Evolutionary conservation across 2,888 invertebrate species (phyloP).

Genomic region (Dilophus febrilis): DNA sequence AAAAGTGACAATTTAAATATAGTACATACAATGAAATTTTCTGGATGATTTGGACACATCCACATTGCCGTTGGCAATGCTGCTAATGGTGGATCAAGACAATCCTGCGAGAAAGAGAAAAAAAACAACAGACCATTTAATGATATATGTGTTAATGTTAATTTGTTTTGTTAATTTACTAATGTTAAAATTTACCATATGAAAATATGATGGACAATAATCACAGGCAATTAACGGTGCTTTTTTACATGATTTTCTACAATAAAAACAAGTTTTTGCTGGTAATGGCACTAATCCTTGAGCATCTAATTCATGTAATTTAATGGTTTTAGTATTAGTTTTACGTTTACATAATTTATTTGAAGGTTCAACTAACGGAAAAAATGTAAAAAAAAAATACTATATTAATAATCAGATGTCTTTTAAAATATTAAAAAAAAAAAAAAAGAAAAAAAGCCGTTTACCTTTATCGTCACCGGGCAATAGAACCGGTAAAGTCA

Average conservation of each 20-base stretch:
- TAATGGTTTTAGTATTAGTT: slow-evolving; percentile 19
- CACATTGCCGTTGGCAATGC: slow-evolving; percentile 75
- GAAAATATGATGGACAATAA: slow-evolving; percentile 78
- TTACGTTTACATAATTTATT: slow-evolving; percentile 21
- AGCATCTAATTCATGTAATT: slow-evolving; percentile 37
- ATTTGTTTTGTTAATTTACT: neutral
- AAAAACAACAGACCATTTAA: neutral
- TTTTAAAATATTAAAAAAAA: slow-evolving; percentile 3
- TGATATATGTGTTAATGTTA: neutral
- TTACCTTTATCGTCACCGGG: slow-evolving; percentile 68
- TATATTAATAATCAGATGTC: neutral
- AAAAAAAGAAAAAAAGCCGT: slow-evolving; percentile 12
- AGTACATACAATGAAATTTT: slow-evolving; percentile 60
- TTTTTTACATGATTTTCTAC: slow-evolving; percentile 63
- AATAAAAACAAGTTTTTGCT: slow-evolving; percentile 69
- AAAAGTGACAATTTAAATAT: too few relatives aligned
- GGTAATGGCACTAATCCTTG: slow-evolving; percentile 59
- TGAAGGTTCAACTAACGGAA: slow-evolving; percentile 18
- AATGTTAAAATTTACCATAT: slow-evolving; percentile 34
- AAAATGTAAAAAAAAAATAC: too few relatives aligned
- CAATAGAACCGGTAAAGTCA: slow-evolving; percentile 57
- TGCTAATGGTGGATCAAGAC: slow-evolving; percentile 82
- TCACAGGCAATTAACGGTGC: slow-evolving; percentile 84
- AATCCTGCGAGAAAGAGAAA: slow-evolving; percentile 41
- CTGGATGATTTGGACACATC: slow-evolving; percentile 97